Conservation (phyloP, 2,888 invertebrate species). For the Opisthograptis luteolata region DNA sequence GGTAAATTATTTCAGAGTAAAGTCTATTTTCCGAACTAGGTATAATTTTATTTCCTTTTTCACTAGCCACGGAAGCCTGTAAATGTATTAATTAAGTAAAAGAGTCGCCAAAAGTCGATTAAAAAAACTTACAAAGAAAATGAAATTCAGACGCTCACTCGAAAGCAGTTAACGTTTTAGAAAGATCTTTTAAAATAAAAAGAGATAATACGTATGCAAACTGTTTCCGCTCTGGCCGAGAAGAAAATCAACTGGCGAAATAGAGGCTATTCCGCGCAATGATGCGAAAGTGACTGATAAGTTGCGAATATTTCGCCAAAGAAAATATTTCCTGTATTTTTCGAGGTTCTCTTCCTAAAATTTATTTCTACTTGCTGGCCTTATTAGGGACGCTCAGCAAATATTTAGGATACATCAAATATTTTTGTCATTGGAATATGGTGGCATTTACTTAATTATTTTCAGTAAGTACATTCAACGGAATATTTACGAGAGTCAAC, state of each 20-base stretch:
- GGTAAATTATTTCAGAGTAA: too few relatives aligned
- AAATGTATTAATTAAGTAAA: too few relatives aligned
- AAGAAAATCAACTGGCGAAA: slow-evolving; percentile 51
- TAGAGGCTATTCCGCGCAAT: slow-evolving; percentile 47
- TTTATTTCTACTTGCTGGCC: slow-evolving; percentile 4
- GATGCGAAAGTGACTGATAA: slow-evolving; percentile 56
- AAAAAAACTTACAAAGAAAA: slow-evolving; percentile 1
- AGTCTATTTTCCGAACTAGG: too few relatives aligned
- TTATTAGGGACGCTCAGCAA: slow-evolving; percentile 3
- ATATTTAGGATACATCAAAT: slow-evolving; percentile 2
- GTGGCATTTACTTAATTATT: slow-evolving; percentile 1
- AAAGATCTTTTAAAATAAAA: slow-evolving; percentile 9
- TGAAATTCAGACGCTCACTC: neutral
- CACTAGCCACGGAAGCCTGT: too few relatives aligned
- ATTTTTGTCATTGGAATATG: slow-evolving; percentile 1
- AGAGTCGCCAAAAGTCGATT: neutral
- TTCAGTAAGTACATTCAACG: neutral
- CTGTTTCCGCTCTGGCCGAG: slow-evolving; percentile 47
- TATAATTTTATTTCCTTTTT: too few relatives aligned
- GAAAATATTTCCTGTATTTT: slow-evolving; percentile 36
- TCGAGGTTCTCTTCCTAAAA: slow-evolving; percentile 8
- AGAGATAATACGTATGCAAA: slow-evolving; percentile 24
- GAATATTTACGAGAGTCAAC: too few relatives aligned
- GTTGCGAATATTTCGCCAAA: slow-evolving; percentile 37
- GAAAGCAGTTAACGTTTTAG: neutral